Conservation (phyloP, 2,888 invertebrate species). For the Amphimallon solstitiale region DNA sequence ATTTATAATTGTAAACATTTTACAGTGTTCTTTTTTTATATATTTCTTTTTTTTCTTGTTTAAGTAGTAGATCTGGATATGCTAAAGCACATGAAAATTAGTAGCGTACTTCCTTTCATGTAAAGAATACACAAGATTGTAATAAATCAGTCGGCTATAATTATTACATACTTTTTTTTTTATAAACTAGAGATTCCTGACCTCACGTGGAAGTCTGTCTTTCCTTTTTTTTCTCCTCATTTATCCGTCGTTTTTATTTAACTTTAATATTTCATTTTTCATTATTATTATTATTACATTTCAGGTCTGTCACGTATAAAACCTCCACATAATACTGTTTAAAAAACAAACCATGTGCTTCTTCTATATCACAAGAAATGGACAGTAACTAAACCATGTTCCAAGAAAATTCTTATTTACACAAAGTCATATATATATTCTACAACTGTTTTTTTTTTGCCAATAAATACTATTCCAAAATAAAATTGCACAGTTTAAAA, state of each 20-base stretch:
- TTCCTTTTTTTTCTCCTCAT: constrained; percentile 3
- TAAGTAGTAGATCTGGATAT: constrained; percentile 49
- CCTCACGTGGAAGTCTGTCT: constrained; percentile 37
- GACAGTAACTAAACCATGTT: constrained; percentile 46
- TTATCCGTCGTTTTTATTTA: no score
- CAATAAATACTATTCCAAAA: constrained; percentile 48
- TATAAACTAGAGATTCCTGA: constrained; percentile 47
- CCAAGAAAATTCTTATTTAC: constrained; percentile 45
- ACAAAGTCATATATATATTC: constrained; percentile 40
- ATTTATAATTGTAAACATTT: constrained; percentile 51
- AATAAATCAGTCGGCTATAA: constrained; percentile 44
- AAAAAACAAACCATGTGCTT: constrained; percentile 48
- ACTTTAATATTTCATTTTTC: constrained; percentile 3
- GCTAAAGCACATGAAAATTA: constrained; percentile 50
- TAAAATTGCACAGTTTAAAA: constrained; percentile 42
- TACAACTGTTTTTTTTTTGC: constrained; percentile 45
- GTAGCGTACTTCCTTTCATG: constrained; percentile 45
- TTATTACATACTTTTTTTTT: constrained; percentile 34
- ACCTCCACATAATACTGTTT: constrained; percentile 47
- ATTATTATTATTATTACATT: constrained; percentile 24
- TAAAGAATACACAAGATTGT: constrained; percentile 46
- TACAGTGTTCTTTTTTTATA: constrained; percentile 47
- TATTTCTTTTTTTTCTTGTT: constrained; percentile 12
- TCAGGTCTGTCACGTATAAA: constrained; percentile 40
- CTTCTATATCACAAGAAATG: constrained; percentile 50